Evolutionary conservation across 2,113 vertebrate genomes (phyloP), one percentile per base, ranked within the genome.

Genomic region (Eretmochelys imbricata): DNA sequence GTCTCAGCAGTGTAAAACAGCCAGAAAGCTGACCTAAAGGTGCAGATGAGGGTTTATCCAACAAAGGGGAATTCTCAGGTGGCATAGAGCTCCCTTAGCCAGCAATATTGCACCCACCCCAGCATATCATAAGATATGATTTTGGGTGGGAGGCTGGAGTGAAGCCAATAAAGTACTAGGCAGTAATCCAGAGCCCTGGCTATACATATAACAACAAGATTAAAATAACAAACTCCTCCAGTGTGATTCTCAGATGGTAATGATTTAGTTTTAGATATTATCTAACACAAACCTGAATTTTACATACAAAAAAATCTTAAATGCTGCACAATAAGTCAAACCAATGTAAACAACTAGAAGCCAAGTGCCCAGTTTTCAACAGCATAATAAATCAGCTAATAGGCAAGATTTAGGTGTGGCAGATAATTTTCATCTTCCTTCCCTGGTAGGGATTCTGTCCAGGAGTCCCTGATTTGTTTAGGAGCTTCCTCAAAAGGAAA

Each of bases 281-380:
- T 54, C 51, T 69, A 10, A 79, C 25, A 80, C 14, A 81, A 72
- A 17, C 0, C 5, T 9, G 2, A 38, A 14, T 3, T 72, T 76
- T 81, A 5, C 54, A 14, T 46, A 80, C 83, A 7, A 83, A 5
- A 53, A 19, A 0, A 0, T 57, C 87, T 35, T 7, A 49, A 46
- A 4, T 6, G 5, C 35, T 31, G 5, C 0, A 1, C 8, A 55
- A 78, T 29, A 89, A n/a, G 4, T 14, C 85, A 48, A 78, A 46
- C 2, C 5, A 49, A 2, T 22, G 27, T 48, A 25, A 94, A 81
- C 8, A 53, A 51, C 42, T 27, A 0, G 46, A 93, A 89, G 49
- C 16, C 12, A 76, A 76, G 1, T 8, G 38, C n/a, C n/a, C 31
- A 69, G 20, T 20, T 19, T 62, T 88, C 51, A 38, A 5, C 48